phyloP scores from a whole-genome alignment of 2,113 vertebrate species.

The Heloderma charlesbogerti region DNA sequence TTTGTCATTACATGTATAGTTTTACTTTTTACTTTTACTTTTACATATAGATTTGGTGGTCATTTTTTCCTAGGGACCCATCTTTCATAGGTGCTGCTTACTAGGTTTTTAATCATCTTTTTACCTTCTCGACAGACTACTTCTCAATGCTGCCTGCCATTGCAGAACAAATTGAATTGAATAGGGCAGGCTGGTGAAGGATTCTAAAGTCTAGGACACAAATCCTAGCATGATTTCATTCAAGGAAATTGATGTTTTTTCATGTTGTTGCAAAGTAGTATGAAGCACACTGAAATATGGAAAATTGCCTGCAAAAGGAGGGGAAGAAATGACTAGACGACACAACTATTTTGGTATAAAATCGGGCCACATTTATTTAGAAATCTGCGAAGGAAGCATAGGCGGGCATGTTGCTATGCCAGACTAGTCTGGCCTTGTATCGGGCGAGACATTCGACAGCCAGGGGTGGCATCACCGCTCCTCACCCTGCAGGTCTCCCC shows the following conservation, averaged over 20 bases:
- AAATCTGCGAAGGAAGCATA: no score
- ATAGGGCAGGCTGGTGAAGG: not conserved
- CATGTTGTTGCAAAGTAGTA: not conserved
- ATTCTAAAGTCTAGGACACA: slow-evolving; percentile 16
- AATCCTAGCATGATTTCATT: slow-evolving; percentile 4
- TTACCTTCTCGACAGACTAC: not conserved
- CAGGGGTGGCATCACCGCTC: no score
- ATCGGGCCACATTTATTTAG: no score
- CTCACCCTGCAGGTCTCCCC: no score
- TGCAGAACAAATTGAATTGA: slow-evolving; percentile 18
- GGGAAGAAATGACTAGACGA: no score
- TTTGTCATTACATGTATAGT: not conserved
- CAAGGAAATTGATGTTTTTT: not conserved
- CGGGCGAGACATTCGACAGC: no score
- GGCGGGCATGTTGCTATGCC: no score
- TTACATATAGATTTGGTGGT: not conserved
- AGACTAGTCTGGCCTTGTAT: no score
- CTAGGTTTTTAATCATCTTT: slow-evolving; percentile 7
- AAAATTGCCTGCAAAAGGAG: no score
- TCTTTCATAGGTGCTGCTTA: not conserved
- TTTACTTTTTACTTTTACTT: no score
- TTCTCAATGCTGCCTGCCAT: not conserved
- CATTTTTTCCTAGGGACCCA: not conserved
- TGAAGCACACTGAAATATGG: not conserved
- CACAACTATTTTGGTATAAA: no score